These are phyloP conservation scores for Tapirus terrestris DNA, from an alignment of 2,113 vertebrate species.

Conservation along the genomic window DNA sequence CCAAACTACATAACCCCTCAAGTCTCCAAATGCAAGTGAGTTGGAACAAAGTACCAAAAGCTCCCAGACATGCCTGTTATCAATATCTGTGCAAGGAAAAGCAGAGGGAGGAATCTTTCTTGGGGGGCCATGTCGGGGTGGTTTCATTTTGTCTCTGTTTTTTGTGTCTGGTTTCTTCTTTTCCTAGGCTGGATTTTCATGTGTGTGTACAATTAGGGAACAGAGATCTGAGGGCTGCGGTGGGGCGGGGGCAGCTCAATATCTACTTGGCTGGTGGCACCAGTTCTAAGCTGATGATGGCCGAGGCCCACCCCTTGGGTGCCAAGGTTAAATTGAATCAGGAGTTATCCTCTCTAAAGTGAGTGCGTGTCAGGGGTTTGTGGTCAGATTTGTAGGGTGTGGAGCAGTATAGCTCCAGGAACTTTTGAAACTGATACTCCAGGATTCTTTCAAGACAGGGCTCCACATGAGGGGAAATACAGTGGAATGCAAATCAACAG, in stretches of 20 bases:
- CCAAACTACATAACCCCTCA: neutral
- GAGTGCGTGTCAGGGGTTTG: neutral
- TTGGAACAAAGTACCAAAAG: neutral
- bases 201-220: constrained; percentile 53
- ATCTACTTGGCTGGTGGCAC: constrained; percentile 74
- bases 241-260: constrained; percentile 69
- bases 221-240: neutral
- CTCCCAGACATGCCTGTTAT: neutral
- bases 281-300: constrained; percentile 79
- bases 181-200: constrained; percentile 71
- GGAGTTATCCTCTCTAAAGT: neutral
- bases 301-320: neutral
- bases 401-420: neutral
- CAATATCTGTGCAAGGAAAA: neutral
- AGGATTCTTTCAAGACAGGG: neutral
- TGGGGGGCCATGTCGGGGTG: neutral
- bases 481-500: neutral
- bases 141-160: constrained; percentile 60
- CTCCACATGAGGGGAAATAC: neutral
- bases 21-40: neutral
- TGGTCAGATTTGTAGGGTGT: neutral
- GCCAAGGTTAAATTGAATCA: constrained; percentile 45
- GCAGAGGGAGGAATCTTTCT: neutral
- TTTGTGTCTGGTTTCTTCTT: constrained; percentile 71
- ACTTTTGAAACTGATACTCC: neutral